phyloP scores from a whole-genome alignment of 2,113 vertebrate genomes.

The Entelurus aequoreus region DNA sequence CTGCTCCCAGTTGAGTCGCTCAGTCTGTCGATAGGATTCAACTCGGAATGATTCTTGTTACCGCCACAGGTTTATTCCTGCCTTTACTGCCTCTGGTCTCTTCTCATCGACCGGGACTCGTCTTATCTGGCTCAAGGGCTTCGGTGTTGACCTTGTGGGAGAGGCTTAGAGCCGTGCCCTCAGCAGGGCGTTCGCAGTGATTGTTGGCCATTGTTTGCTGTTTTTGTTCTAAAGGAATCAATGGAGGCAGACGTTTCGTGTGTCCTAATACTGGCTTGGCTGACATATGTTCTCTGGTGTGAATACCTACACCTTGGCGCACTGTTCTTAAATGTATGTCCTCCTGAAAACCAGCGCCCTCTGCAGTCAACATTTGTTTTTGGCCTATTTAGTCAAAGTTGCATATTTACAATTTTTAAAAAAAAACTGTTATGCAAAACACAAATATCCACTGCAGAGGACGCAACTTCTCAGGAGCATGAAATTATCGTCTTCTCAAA shows the following conservation, averaged over 20 bases:
- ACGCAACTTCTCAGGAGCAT: too few species aligned
- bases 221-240: conserved; percentile 46
- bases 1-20: background rate
- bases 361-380: too few species aligned
- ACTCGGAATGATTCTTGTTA: conserved; percentile 37
- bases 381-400: too few species aligned
- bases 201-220: conserved; percentile 51
- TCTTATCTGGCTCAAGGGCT: conserved; percentile 52
- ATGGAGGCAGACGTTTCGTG: conserved; percentile 66
- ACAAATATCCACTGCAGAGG: too few species aligned
- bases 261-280: background rate
- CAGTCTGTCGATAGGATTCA: background rate
- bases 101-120: conserved; percentile 39
- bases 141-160: conserved; percentile 67
- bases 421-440: too few species aligned
- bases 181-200: conserved; percentile 14
- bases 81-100: conserved; percentile 22
- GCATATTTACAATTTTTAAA: too few species aligned
- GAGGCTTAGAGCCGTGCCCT: conserved; percentile 36
- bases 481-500: too few species aligned
- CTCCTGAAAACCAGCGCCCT: too few species aligned
- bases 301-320: too few species aligned
- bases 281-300: too few species aligned
- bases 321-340: too few species aligned
- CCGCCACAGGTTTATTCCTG: conserved; percentile 16